A percentile compares a stretch with the other conserved stretches of the same genome.
Conservation (phyloP, 2,888 invertebrate genomes). For the Scaptomyza tumidula region DNA sequence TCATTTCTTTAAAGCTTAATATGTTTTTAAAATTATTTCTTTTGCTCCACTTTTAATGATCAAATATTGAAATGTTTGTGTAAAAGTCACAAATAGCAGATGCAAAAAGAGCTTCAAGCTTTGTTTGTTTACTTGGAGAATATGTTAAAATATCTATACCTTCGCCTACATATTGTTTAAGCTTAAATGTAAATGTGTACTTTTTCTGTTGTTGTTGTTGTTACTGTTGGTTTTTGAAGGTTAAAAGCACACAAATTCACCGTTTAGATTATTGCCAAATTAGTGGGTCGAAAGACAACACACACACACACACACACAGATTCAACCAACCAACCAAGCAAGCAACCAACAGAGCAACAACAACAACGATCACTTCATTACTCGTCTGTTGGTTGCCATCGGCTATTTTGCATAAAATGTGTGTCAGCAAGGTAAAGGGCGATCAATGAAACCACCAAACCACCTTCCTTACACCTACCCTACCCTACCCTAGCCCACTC, state of each 20-base stretch:
- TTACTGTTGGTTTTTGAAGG: constrained; percentile 43
- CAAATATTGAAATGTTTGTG: constrained; percentile 1
- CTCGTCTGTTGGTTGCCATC: constrained; percentile 46
- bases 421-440: constrained; percentile 84
- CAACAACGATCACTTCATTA: constrained; percentile 31
- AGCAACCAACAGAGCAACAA: constrained; percentile 4
- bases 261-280: constrained; percentile 66
- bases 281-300: constrained; percentile 54
- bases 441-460: constrained; percentile 48
- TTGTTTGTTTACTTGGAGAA: background rate
- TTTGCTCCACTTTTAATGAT: constrained; percentile 6
- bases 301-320: constrained; percentile 32
- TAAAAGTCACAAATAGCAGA: background rate
- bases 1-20: background rate
- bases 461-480: constrained; percentile 10
- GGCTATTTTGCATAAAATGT: constrained; percentile 82
- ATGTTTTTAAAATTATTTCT: background rate
- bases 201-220: constrained; percentile 25
- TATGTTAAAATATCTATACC: constrained; percentile 36
- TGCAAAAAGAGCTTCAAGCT: background rate
- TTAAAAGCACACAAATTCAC: constrained; percentile 33
- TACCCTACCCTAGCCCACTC: background rate
- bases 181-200: constrained; percentile 49
- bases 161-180: constrained; percentile 28
- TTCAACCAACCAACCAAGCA: constrained; percentile 21